phyloP scores from a whole-genome alignment of 92 coral and sea anemone species.

The Galaxea fascicularis region DNA sequence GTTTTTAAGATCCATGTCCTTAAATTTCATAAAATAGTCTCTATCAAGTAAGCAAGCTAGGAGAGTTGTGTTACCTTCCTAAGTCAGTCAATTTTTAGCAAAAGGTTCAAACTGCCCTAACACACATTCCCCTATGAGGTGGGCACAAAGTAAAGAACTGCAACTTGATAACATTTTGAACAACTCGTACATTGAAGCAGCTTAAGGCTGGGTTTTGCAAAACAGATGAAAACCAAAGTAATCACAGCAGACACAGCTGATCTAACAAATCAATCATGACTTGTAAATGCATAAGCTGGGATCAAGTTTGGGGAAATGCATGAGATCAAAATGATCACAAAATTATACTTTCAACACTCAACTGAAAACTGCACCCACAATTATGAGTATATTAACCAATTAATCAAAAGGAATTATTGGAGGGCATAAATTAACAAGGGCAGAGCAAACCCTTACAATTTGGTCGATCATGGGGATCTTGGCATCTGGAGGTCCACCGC shows the following conservation, averaged over 20 bases:
- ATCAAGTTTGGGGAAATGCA: conserved; percentile 2
- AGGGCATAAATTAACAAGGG: too few species aligned
- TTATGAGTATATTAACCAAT: conserved; percentile 4
- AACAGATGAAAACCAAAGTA: neutral
- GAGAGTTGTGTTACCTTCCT: conserved; percentile 21
- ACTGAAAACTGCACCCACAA: conserved; percentile 28
- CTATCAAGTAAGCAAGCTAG: conserved; percentile 26
- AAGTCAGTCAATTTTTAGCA: too few species aligned
- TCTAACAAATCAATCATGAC: conserved; percentile 20
- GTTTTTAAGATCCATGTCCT: conserved; percentile 21
- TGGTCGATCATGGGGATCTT: too few species aligned
- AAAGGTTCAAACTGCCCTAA: too few species aligned
- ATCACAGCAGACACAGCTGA: conserved; percentile 15
- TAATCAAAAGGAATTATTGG: too few species aligned
- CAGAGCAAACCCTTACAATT: too few species aligned
- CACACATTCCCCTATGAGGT: conserved; percentile 26
- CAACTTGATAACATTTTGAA: neutral
- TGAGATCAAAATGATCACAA: conserved; percentile 1
- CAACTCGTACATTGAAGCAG: too few species aligned
- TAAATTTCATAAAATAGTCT: conserved; percentile 18
- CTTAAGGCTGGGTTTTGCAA: neutral
- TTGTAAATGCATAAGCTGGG: conserved; percentile 20
- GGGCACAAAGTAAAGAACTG: conserved; percentile 12
- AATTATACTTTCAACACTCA: too few species aligned
- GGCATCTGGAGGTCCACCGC: neutral